Evolutionary conservation across 2,113 vertebrate genomes (phyloP).

Genomic region (Leptocoma aspasia): DNA sequence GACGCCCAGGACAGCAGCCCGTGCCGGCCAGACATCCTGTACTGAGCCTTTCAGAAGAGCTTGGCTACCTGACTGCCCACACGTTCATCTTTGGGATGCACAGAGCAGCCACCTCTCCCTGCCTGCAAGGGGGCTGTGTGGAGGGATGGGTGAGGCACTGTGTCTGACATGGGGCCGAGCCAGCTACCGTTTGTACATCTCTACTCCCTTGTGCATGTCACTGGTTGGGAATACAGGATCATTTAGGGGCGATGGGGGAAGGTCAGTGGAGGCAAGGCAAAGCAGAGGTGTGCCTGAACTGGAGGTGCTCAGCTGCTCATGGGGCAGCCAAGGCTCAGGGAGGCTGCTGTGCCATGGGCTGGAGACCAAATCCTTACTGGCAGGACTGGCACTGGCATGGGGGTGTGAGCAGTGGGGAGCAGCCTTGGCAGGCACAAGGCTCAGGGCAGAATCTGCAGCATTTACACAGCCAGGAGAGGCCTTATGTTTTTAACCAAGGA

Average conservation of each 20-base stretch:
- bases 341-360: not conserved
- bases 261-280: not conserved
- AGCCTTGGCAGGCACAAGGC: not conserved
- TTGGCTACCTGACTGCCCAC: not conserved
- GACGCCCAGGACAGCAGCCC: not conserved
- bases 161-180: not conserved
- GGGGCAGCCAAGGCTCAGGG: not conserved
- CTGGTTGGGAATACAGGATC: not conserved
- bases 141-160: accelerated
- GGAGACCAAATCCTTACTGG: not conserved
- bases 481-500: not conserved
- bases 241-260: not conserved
- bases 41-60: conserved; percentile 41
- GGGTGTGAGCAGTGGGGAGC: not conserved
- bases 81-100: not conserved
- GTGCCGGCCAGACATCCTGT: not conserved
- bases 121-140: not conserved
- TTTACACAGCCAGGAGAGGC: not conserved
- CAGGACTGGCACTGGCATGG: not conserved
- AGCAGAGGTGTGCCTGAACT: not conserved
- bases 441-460: not conserved
- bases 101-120: not conserved
- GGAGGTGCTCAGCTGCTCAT: accelerated
- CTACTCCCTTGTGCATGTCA: not conserved
- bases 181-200: not conserved